Base-by-base conservation (phyloP, 2,888 invertebrate genomes). In the Artemia sinica region DNA sequence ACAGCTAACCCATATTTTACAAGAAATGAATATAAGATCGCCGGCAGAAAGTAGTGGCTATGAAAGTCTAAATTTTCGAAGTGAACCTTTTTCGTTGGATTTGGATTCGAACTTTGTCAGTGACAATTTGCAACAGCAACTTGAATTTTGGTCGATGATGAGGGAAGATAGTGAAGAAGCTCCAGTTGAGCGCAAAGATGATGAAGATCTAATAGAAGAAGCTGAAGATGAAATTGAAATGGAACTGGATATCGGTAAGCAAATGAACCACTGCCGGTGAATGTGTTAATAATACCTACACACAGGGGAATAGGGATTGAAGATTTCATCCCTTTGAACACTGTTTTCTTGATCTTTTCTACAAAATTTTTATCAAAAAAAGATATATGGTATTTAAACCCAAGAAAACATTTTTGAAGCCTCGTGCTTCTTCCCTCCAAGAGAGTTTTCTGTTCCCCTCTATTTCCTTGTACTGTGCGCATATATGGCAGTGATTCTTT, bases 31-130 rank as follows among this genome's bases (percentile, higher is more conserved):
- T 74, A 80, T 87, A 71, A 82, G 84, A 73, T 87, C 86, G 13
- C 80, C 85, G 49, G 87, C 86, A 0, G 87, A 88, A 73, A 89
- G 88, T 74, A 86, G 86, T 75, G 89, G 87, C 8, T 88, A 88
- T 74, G 87, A 88, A 74, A 87, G 87, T 74, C 84, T 87, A 68
- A 77, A 78, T 1, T 76, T 76, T 65, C 79, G 78, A 72, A 77
- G 77, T 48, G 18, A 65, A 13, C 65, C 48, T n/a, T 65, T 65
- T 49, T 67, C 67, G 13, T 14, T 18, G 66, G 70, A 70, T 14
- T 10, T 66, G 13, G 50, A 49, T 50, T 49, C 67, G 13, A 49
- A 67, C 14, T 68, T 68, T 50, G 52, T 68, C 51, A 52, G 65
- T 48, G 41, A 63, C 8, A 68, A 70, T 48, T 18, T 70, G 5